A percentile compares a stretch with the other conserved stretches of the same genome.
These are phyloP conservation scores for Arion vulgaris DNA, from an alignment of 1,140 invertebrate species.

Conservation along the genomic window DNA sequence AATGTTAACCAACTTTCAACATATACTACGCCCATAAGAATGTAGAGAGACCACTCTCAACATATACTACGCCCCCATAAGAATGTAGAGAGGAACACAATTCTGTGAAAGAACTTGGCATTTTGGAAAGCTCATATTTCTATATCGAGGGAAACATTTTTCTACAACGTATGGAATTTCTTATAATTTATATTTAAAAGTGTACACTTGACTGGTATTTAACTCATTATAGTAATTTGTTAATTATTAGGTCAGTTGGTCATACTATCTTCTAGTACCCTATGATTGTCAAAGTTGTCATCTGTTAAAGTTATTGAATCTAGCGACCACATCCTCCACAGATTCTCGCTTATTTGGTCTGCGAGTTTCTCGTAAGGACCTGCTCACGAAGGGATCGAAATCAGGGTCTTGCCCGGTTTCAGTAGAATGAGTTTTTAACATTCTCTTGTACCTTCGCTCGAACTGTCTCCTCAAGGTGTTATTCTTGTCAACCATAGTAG, in stretches of 20 bases:
- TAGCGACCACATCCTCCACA: constrained; percentile 46
- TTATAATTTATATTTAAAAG: no score
- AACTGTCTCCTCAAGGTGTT: constrained; percentile 52
- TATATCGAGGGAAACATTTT: background rate
- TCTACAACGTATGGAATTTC: no score
- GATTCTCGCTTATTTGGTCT: constrained; percentile 40
- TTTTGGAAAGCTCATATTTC: background rate
- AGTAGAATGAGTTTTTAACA: constrained; percentile 49
- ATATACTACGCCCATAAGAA: no score
- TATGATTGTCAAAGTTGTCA: background rate
- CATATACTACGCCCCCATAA: no score
- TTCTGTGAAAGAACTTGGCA: background rate
- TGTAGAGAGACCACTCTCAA: no score
- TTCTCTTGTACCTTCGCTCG: constrained; percentile 50
- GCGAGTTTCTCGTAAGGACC: constrained; percentile 33
- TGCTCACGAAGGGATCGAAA: constrained; percentile 43
- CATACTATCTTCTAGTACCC: background rate
- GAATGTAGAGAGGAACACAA: no score
- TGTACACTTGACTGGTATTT: no score
- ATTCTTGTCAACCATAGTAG: constrained; percentile 51
- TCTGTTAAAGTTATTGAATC: constrained; percentile 52
- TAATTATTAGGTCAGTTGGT: background rate
- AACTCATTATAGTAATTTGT: no score
- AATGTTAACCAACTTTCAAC: no score
- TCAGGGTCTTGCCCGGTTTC: constrained; percentile 36